Evolutionary conservation across 2,888 invertebrate genomes (phyloP), one percentile per base, ranked within the genome.

Genomic region (Catocala fraxini): DNA sequence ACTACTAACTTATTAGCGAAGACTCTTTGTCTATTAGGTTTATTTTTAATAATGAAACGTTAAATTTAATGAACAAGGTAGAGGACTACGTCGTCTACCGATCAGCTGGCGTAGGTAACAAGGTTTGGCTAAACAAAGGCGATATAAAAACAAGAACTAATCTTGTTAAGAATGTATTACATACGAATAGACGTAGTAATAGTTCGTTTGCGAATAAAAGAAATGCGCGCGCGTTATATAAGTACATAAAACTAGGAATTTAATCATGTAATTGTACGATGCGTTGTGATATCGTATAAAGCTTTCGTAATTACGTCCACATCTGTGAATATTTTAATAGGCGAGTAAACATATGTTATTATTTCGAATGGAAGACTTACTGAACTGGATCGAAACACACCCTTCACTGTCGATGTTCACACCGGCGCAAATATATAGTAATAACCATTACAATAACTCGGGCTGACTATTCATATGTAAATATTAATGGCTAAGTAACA

Each of bases 391-490:
- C 58, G 55, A 39, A 67, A 56, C 65, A 70, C 65, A 69, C 59
- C 67, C 65, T 71, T 65, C 69, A 71, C 74, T 68, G 49, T 33
- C 46, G 63, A 55, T 48, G 51, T 63, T 63, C 69, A 77, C 69
- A 70, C 66, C 65, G 62, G 64, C 58, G 62, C 63, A 57, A 77
- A 79, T 77, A 64, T 64, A n/a, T n/a, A n/a, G 56, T 70, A 72
- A 68, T 71, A 73, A 63, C 56, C 63, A 71, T 73, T 64, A 73
- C 52, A 70, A 77, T 71, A 73, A 62, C 55, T 49, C 58, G 55
- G 59, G 52, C 64, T 57, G 70, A 45, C 71, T 64, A 73, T 77
- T 77, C 57, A 77, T 73, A 73, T 77, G 77, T 74, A 77, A 77
- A 77, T 79, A 79, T 65, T 63, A 77, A 79, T 76, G 51, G 66